These are phyloP conservation scores for Sesia bembeciformis DNA, from an alignment of 2,888 invertebrate species.

Conservation along the genomic window DNA sequence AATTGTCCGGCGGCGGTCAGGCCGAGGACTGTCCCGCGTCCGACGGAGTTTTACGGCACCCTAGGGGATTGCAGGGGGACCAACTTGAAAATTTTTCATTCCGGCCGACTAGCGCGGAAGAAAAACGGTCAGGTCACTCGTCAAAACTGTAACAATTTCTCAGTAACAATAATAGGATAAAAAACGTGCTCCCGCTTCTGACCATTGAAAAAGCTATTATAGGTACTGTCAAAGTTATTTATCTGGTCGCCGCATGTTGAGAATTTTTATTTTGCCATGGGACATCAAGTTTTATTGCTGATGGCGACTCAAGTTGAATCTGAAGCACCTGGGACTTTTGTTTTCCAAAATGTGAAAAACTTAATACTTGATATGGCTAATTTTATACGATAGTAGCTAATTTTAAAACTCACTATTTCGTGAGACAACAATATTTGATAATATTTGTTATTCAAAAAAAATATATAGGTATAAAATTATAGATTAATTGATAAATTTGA, in stretches of 20 bases:
- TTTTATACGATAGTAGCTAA: too few relatives aligned
- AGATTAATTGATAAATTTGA: too few relatives aligned
- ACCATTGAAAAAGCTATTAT: constrained; percentile 62
- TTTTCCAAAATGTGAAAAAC: too few relatives aligned
- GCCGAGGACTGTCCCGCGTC: constrained; percentile 47
- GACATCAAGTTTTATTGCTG: constrained; percentile 65
- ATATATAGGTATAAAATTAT: too few relatives aligned
- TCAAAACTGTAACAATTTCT: constrained; percentile 74
- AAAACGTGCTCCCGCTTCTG: constrained; percentile 43
- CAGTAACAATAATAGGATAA: constrained; percentile 72
- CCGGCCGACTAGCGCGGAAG: constrained; percentile 54
- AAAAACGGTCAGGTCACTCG: constrained; percentile 71
- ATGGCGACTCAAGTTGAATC: constrained; percentile 26
- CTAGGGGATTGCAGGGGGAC: constrained; percentile 56
- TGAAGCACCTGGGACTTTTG: background rate
- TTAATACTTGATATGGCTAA: too few relatives aligned
- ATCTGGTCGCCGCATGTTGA: constrained; percentile 58
- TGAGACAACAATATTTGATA: too few relatives aligned
- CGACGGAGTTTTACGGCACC: constrained; percentile 69
- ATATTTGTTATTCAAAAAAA: too few relatives aligned
- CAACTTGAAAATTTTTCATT: constrained; percentile 75
- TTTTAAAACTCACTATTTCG: too few relatives aligned
- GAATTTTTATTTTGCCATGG: constrained; percentile 69
- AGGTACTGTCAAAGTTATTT: constrained; percentile 71
- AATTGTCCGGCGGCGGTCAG: constrained; percentile 67